phyloP scores from a whole-genome alignment of 1,140 invertebrate genomes.

The Drosophila rhopaloa region DNA sequence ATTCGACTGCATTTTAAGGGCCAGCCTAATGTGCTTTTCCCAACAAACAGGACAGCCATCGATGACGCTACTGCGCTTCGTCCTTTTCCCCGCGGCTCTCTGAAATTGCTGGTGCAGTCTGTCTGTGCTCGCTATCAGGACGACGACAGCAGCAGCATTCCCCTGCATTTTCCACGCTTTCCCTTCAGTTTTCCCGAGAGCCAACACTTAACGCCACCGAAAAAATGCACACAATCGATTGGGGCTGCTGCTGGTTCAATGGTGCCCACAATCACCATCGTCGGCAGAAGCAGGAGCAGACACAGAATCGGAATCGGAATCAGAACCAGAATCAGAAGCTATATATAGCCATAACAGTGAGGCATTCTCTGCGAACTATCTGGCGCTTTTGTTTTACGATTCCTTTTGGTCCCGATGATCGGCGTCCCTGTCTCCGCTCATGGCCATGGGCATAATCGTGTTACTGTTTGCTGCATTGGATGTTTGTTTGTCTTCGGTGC shows the following conservation, averaged over 20 bases:
- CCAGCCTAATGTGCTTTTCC: conserved; percentile 37
- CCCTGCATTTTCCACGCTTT: background rate
- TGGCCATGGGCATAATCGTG: conserved; percentile 76
- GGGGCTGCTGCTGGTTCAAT: conserved; percentile 55
- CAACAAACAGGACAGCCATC: conserved; percentile 22
- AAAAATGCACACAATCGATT: conserved; percentile 79
- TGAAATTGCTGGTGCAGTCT: conserved; percentile 38
- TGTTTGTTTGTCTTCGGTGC: conserved; percentile 73
- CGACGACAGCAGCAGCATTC: conserved; percentile 54
- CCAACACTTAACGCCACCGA: conserved; percentile 67
- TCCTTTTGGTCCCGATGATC: conserved; percentile 78
- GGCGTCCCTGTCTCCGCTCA: conserved; percentile 32
- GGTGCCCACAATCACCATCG: conserved; percentile 54
- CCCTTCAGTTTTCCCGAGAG: conserved; percentile 27
- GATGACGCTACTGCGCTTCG: conserved; percentile 54
- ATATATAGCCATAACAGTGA: conserved; percentile 16
- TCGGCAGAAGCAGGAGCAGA: conserved; percentile 14
- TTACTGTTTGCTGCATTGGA: conserved; percentile 78
- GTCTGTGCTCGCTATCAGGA: conserved; percentile 62
- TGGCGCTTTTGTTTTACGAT: conserved; percentile 83
- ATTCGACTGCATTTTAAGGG: background rate
- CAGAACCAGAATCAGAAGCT: conserved; percentile 34
- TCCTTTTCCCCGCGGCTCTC: conserved; percentile 14
- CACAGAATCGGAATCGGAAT: conserved; percentile 19
- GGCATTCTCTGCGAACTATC: conserved; percentile 72